Evolutionary conservation across 2,113 vertebrate genomes (phyloP), one percentile per base, ranked within the genome.

Genomic region (mouse (Mus musculus)): DNA sequence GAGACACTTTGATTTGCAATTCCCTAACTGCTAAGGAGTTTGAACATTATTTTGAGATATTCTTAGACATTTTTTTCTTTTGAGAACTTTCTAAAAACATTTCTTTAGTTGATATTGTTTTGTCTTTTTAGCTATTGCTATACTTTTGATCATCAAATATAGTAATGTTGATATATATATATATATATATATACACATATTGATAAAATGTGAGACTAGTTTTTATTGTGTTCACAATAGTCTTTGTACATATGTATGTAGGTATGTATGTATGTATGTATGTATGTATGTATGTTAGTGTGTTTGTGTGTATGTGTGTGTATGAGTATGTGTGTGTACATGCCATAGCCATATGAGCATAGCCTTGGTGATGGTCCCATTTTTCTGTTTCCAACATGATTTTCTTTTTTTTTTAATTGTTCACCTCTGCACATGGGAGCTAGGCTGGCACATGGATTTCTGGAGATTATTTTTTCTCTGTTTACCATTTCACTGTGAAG

Each of bases 81-180:
- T 46, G 22, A 28, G 5, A 76, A 28, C 12, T 49, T 5, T 49
- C 42, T 49, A 11, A 76, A 76, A 7, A 5, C 7, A 46, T 49
- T 76, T 26, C 14, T 78, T 54, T 80, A 54, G 28, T 54, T 80
- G 5, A 76, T 76, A 24, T 46, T 76, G 39, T 80, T 39, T 76
- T 76, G 73, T 46, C 22, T 26, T 76, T 46, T 76, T 76, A 71
- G 61, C 61, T 93, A 87, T 72, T 7, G n/a, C 93, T 82, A 72
- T 46, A 59, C 49, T 49, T 67, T 82, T 81, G 49, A 86, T 59
- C 71, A 75, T 77, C 42, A 95, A 89, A 24, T 90, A 14, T 93
- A 11, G 54, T 85, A 86, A 86, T 73, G 12, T 11, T 56, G 22
- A 72, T 81, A 77, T 90, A 4, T 93, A 49, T 93, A 85, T 42